A percentile compares a stretch with the other conserved stretches of the same genome.
Evolutionary conservation across 1,140 invertebrate species (phyloP).

Genomic region (Zaprionus ghesquierei): DNA sequence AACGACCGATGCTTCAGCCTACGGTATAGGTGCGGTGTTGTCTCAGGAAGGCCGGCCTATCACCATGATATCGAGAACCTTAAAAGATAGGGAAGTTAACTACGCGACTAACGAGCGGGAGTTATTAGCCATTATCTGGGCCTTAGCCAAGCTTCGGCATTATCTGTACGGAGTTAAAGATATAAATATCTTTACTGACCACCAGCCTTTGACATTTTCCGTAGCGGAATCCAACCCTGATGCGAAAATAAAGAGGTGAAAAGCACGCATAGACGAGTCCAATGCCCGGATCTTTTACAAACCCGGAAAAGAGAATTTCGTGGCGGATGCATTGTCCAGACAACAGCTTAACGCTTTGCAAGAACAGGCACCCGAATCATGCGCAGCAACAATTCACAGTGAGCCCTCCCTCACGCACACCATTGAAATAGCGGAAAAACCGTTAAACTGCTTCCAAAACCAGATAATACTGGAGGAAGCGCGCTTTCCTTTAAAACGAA

Average conservation of each 20-base stretch:
- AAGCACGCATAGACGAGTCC: slow-evolving; percentile 22
- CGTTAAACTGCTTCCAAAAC: slow-evolving; percentile 8
- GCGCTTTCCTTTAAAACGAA: not conserved
- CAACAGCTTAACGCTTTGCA: slow-evolving; percentile 8
- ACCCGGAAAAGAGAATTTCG: slow-evolving; percentile 60
- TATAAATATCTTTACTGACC: slow-evolving; percentile 15
- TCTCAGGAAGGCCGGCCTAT: not conserved
- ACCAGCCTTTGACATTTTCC: slow-evolving; percentile 16
- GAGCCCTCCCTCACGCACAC: not conserved
- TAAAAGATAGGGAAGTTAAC: not conserved
- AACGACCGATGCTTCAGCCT: not conserved
- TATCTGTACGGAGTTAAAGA: not conserved
- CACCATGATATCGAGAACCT: not conserved
- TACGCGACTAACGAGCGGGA: too few relatives aligned
- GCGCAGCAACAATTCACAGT: not conserved
- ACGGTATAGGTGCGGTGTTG: not conserved
- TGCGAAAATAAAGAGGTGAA: slow-evolving; percentile 21
- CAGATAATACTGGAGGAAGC: slow-evolving; percentile 3
- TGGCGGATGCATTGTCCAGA: too few relatives aligned
- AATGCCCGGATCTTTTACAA: slow-evolving; percentile 56
- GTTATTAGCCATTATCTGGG: not conserved
- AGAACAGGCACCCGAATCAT: not conserved
- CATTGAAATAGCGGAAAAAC: slow-evolving; percentile 2
- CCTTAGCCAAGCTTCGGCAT: not conserved
- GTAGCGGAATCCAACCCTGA: slow-evolving; percentile 31